Evolutionary conservation across 2,113 vertebrate species (phyloP).

Genomic region (Mobula birostris): DNA sequence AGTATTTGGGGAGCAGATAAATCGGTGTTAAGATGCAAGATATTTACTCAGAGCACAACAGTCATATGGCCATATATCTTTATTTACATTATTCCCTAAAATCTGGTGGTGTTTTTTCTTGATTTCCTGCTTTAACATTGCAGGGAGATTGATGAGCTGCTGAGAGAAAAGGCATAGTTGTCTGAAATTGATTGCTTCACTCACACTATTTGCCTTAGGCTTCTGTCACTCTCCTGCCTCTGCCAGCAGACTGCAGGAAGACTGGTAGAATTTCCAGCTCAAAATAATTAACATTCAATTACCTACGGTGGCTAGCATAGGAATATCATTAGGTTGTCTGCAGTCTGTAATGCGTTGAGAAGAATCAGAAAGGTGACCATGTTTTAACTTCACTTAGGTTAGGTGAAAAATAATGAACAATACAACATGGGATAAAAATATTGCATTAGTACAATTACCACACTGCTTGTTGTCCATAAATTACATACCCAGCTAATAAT

Average conservation of each 20-base stretch:
- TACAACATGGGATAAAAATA: neutral
- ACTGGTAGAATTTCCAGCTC: neutral
- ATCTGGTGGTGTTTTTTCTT: neutral
- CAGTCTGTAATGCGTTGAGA: neutral
- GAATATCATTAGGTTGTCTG: neutral
- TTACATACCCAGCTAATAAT: neutral
- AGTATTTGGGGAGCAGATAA: neutral
- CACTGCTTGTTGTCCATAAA: neutral
- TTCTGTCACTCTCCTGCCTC: neutral
- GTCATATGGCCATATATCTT: neutral
- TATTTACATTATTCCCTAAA: neutral
- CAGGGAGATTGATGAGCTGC: neutral
- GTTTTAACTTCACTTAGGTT: neutral
- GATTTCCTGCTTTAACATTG: neutral
- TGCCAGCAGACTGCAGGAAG: neutral
- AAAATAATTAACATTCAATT: neutral
- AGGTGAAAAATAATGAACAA: neutral
- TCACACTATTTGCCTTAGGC: neutral
- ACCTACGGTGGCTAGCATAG: neutral
- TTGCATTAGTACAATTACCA: neutral
- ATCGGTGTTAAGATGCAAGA: neutral
- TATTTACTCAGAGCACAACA: neutral
- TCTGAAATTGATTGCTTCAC: neutral
- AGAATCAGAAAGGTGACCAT: neutral
- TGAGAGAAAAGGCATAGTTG: neutral